phyloP scores from a whole-genome alignment of 2,888 invertebrate genomes.

The Epinotia brunnichana region DNA sequence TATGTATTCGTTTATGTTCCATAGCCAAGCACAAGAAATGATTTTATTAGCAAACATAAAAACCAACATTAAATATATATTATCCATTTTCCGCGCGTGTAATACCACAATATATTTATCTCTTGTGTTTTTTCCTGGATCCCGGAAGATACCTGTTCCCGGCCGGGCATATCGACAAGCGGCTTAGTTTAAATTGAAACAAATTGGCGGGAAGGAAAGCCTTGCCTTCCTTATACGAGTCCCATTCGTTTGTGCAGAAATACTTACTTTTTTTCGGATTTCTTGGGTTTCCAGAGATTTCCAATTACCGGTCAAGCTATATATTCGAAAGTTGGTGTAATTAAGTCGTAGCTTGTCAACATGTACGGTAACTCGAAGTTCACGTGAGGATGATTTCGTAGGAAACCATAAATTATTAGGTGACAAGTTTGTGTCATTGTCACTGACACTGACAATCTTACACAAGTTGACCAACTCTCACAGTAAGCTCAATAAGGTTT shows the following conservation, averaged over 20 bases:
- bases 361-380: neutral
- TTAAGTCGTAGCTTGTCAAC: neutral
- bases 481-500: no score
- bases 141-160: slow-evolving; percentile 39
- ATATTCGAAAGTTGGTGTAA: neutral
- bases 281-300: slow-evolving; percentile 7
- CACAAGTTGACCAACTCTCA: no score
- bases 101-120: slow-evolving; percentile 37
- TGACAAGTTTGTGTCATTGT: no score
- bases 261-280: slow-evolving; percentile 26
- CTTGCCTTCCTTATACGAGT: slow-evolving; percentile 63
- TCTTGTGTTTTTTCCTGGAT: slow-evolving; percentile 35
- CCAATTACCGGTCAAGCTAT: slow-evolving; percentile 3
- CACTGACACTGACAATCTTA: no score
- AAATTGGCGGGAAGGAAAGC: slow-evolving; percentile 75
- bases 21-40: neutral
- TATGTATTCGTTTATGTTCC: no score
- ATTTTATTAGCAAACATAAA: slow-evolving; percentile 16
- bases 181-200: slow-evolving; percentile 82
- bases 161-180: slow-evolving; percentile 69
- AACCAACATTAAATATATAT: slow-evolving; percentile 18
- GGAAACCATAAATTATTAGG: neutral
- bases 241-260: slow-evolving; percentile 67
- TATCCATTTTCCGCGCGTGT: slow-evolving; percentile 24
- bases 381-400: neutral